These are phyloP conservation scores for Agrochola circellaris DNA, from an alignment of 2,888 invertebrate species.

Conservation along the genomic window DNA sequence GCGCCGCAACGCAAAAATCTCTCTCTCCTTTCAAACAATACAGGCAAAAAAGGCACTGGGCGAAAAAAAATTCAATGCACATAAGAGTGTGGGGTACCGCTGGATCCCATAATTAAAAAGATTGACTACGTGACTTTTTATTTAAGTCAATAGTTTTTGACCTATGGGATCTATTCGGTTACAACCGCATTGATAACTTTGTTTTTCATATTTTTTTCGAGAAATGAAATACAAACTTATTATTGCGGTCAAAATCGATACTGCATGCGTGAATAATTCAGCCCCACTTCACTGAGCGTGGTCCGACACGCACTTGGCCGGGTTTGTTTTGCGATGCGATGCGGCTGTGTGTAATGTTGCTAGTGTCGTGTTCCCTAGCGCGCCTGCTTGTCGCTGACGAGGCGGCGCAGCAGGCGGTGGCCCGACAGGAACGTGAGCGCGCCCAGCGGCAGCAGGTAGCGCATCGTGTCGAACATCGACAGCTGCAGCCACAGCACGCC, in stretches of 20 bases:
- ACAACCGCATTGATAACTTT: background rate
- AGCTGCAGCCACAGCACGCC: conserved; percentile 97
- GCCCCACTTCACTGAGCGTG: background rate
- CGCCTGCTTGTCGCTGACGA: conserved; percentile 88
- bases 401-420: conserved; percentile 96
- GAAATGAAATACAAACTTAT: background rate
- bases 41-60: background rate
- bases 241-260: background rate
- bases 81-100: background rate
- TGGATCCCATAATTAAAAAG: background rate
- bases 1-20: background rate
- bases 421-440: conserved; percentile 98
- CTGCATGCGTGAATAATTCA: background rate
- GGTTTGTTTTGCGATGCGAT: background rate
- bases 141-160: background rate
- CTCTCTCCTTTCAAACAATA: background rate
- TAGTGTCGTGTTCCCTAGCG: conserved; percentile 44
- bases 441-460: conserved; percentile 96
- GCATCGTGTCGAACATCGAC: conserved; percentile 98
- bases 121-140: background rate
- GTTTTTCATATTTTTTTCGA: background rate
- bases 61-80: background rate
- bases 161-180: background rate
- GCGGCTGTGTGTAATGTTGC: background rate
- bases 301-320: background rate